Evolutionary conservation across 2,113 vertebrate genomes (phyloP), one percentile per base, ranked within the genome.

Genomic region (Hippolais icterina): DNA sequence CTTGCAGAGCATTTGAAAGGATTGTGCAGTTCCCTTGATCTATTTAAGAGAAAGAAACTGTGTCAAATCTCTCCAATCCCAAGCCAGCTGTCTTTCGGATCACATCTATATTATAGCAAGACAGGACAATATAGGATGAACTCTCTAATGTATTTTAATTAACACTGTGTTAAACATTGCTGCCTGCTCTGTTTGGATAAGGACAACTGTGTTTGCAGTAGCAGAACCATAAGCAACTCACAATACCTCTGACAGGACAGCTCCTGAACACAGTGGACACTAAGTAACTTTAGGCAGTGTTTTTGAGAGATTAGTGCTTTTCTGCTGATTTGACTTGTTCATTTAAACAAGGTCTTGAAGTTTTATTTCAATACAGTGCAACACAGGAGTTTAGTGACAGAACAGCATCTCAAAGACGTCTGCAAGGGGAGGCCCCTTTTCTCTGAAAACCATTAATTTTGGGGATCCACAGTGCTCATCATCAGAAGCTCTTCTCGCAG

Each of bases 21-120:
- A 70, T 60, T 66, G 76, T 71, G 71, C 75, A 15, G 79, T 81
- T 95, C 87, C 47, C 93, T 96, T 96, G 90, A 97, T 96, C 94
- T 97, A 95, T 92, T 95, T 97, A 92, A 85, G 90, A 96, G 84
- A 89, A 94, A 65, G 89, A 96, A 96, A 96, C 79, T 92, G 87
- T 97, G 95, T 95, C 96, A 97, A 83, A 94, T 95, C 93, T 88
- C 90, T 85, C 82, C 78, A 22, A 90, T 96, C 68, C 84, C 63
- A n/a, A 88, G 70, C 81, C 77, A 92, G 70, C 92, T 93, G 91
- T 90, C 90, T 95, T 87, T 83, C 91, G 91, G 54, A 95, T 93
- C 93, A 94, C 60, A 56, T 94, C 93, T 96, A 77, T 94, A 92
- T 86, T 93, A 83, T 14, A 21, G 71, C 74, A 83, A 70, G 87